Base-by-base conservation (phyloP, 2,888 invertebrate genomes). In the Diachrysia chrysitis region DNA sequence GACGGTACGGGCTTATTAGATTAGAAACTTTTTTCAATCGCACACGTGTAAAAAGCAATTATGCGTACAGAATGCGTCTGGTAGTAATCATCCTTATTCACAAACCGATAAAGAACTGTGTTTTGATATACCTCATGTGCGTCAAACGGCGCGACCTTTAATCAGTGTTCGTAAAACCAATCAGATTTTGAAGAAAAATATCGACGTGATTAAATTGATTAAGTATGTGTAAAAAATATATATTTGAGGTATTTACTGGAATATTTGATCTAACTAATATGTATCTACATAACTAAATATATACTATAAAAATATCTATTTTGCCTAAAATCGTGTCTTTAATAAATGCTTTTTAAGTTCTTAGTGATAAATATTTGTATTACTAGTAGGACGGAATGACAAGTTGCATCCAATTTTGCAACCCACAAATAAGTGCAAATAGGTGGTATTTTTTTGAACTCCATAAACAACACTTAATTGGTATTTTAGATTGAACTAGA, bases 401-500 rank as follows among this genome's bases (percentile, higher is more conserved):
- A 3, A 3, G 14, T 3, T 16, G 37, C 16, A 12, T 14, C 35
- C n/a, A n/a, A n/a, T n/a, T n/a, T n/a, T n/a, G n/a, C n/a, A n/a
- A n/a, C n/a, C n/a, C 7, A 37, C 42, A 16, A n/a, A n/a, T n/a
- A n/a, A n/a, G 16, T 7, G n/a, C 42, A 16, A 14, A 51, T 19
- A 12, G 2, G 12, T 4, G 17, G 19, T 10, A 19, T 12, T 51
- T 42, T 48, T 51, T 19, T 21, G 2, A 51, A 51, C 48, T 51
- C 10, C 21, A 51, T 2, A 12, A 25, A 51, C 10, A 10, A 12
- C 21, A 51, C n/a, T 21, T 12, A 51, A 35, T 16, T 58, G 46
- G 35, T 21, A 64, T 23, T 46, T 19, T 21, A 37, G 23, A 29
- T 37, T 29, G 53, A 57, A 58, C 12, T 48, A 19, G 42, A 59